Evolutionary conservation across 1,140 invertebrate genomes (phyloP), one percentile per base, ranked within the genome.

Genomic region (Lamellibrachia luymesi): DNA sequence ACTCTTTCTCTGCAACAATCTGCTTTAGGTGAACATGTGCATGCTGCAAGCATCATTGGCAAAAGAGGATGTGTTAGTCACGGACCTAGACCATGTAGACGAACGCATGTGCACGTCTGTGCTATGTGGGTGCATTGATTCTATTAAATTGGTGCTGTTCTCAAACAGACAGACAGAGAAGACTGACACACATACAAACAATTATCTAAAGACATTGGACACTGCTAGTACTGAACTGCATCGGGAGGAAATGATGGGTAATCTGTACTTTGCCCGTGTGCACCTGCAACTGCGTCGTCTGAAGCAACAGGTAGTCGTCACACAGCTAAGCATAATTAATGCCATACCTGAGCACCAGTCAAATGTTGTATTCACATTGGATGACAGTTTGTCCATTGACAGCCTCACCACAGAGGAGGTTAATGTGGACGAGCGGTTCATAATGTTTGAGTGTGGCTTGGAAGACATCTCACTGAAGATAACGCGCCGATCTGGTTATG

Each of bases 381-480:
- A 80, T 4, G 64, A 80, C 13, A 17, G 2, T 22, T 80, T 17
- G 64, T 17, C 64, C 4, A 80, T 17, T 80, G 64, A 80, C 64
- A 80, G 13, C 64, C 64, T 0, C 0, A 4, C 17, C 17, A 8
- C 64, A 80, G 2, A 1, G 25, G 64, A 22, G 25, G 94, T 95
- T 13, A 97, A 98, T 94, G 98, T 98, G 94, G 97, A 97, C 94
- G 97, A 98, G 91, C 98, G 98, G 50, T 99, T 98, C 95, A 99
- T 99, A 92, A 99, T 99, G 98, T 99, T 99, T 96, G 99, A 99
- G 96, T 98, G 98, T 96, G 99, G 99, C 0, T 96, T 99, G 2
- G 98, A 99, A 97, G 98, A 98, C 27, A 97, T 99, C 17, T 97
- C 97, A 56, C 96, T 99, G 1, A 98, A 98, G 96, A 97, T 98